Base-by-base conservation (phyloP, 1,140 invertebrate genomes). In the Potamilus streckersoni region DNA sequence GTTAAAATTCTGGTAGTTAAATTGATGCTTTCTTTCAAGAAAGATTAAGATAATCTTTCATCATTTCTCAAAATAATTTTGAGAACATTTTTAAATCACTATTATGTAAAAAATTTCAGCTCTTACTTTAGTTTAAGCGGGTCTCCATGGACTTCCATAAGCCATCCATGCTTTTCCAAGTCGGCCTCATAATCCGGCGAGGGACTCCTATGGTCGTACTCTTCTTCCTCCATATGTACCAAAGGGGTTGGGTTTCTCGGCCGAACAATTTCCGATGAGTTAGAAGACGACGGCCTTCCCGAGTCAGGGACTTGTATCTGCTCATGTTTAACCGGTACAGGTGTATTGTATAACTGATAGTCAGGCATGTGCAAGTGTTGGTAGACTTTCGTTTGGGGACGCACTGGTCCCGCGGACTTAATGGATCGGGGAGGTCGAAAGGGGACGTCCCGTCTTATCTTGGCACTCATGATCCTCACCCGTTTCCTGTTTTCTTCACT, bases 41-140 rank as follows among this genome's bases (percentile, higher is more conserved):
- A 38, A 38, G 38, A 38, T 38, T 38, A 38, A 23, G 23, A 23
- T 23, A 23, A 23, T 23, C 23, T 23, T 23, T 38, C 38, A 38
- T 38, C 38, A 38, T 38, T 38, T 38, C 38, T 38, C 38, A 38
- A 38, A 4, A 38, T 38, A 38, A 38, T 38, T 38, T 38, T 38
- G 38, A 38, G 38, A 38, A 38, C 38, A 4, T 38, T 38, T 38
- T 8, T 38, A 38, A 2, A 1, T 3, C 38, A 38, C 38, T 38
- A 38, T 38, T 38, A 3, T 38, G 38, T 38, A 38, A 6, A 38
- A 6, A 38, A 38, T 38, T 38, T 6, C 8, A 55, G 15, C 17
- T 79, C 87, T 83, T 81, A 88, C 87, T 88, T 88, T 49, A 87
- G n/a, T 68, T 82, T 82, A 38, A 82, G 79, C 6, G 87, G 86